Conservation (phyloP, 2,113 vertebrate species). For the Perca fluviatilis region DNA sequence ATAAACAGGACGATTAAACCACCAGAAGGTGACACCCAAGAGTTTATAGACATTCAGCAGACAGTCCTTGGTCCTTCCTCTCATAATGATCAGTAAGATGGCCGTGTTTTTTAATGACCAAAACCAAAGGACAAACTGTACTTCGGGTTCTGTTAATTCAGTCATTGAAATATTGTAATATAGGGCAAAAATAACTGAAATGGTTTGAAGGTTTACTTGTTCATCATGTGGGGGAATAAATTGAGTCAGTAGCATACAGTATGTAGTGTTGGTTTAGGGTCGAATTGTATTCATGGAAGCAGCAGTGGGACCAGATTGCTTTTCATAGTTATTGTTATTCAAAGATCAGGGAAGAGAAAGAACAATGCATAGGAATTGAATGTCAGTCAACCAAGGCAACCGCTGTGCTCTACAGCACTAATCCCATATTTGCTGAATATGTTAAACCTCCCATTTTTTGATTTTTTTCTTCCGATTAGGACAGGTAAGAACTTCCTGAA, state of each 20-base stretch:
- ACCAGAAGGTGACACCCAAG: neutral
- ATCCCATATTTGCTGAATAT: constrained; percentile 60
- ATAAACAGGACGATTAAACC: neutral
- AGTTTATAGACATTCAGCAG: neutral
- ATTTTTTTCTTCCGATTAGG: constrained; percentile 12
- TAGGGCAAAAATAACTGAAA: neutral
- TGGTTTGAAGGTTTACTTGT: neutral
- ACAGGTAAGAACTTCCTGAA: constrained; percentile 24
- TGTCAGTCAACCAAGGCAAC: constrained; percentile 44
- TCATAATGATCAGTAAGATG: neutral
- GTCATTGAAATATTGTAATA: neutral
- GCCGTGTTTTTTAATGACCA: neutral
- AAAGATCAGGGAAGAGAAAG: constrained; percentile 33
- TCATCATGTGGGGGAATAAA: neutral
- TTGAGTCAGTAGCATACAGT: neutral
- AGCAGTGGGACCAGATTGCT: constrained; percentile 29
- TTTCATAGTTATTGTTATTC: constrained; percentile 45
- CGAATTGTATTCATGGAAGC: constrained; percentile 24
- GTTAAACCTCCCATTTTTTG: constrained; percentile 24
- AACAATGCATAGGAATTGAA: constrained; percentile 38
- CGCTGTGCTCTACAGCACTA: constrained; percentile 38
- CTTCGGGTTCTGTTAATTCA: neutral
- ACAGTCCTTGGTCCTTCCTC: neutral
- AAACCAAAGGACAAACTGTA: neutral
- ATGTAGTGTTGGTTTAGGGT: constrained; percentile 14